Percentiles rank a stretch among this genome's conserved stretches.
These are phyloP conservation scores for Clupea harengus DNA, from an alignment of 2,113 vertebrate species.

Conservation along the genomic window DNA sequence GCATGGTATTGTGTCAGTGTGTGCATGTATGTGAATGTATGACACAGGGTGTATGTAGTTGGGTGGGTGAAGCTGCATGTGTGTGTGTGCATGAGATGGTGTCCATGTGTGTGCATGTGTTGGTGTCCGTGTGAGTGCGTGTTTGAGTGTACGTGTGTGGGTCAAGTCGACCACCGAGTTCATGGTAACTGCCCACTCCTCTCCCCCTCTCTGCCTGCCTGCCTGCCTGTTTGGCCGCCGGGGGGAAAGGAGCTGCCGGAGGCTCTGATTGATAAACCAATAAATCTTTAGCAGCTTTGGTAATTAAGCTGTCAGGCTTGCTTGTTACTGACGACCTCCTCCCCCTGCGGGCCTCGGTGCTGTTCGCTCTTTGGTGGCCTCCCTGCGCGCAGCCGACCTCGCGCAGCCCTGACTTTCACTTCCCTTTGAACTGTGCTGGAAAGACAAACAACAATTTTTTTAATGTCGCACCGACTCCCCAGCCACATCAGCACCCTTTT, in stretches of 20 bases:
- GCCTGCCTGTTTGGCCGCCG: constrained; percentile 1
- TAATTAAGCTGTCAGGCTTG: constrained; percentile 91
- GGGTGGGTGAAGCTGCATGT: constrained; percentile 25
- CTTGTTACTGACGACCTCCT: constrained; percentile 80
- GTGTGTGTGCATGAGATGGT: constrained; percentile 10
- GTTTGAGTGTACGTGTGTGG: background rate
- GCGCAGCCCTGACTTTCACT: constrained; percentile 10
- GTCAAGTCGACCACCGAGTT: constrained; percentile 72
- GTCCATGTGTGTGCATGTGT: constrained; percentile 19
- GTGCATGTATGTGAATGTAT: background rate
- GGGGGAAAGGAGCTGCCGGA: constrained; percentile 76
- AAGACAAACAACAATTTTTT: background rate
- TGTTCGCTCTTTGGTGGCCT: background rate
- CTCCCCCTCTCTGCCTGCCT: background rate
- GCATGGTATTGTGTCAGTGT: constrained; percentile 9
- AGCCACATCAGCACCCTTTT: background rate
- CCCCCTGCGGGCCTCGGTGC: constrained; percentile 56
- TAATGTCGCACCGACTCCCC: background rate
- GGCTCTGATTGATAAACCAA: constrained; percentile 96
- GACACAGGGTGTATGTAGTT: constrained; percentile 23
- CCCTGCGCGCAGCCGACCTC: background rate
- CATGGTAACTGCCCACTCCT: constrained; percentile 79
- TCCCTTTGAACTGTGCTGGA: background rate
- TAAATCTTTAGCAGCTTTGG: constrained; percentile 93
- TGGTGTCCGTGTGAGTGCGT: constrained; percentile 42